Percentiles rank a stretch among this genome's conserved stretches.
These are phyloP conservation scores for Melitaea cinxia DNA, from an alignment of 1,140 invertebrate species.

Conservation along the genomic window DNA sequence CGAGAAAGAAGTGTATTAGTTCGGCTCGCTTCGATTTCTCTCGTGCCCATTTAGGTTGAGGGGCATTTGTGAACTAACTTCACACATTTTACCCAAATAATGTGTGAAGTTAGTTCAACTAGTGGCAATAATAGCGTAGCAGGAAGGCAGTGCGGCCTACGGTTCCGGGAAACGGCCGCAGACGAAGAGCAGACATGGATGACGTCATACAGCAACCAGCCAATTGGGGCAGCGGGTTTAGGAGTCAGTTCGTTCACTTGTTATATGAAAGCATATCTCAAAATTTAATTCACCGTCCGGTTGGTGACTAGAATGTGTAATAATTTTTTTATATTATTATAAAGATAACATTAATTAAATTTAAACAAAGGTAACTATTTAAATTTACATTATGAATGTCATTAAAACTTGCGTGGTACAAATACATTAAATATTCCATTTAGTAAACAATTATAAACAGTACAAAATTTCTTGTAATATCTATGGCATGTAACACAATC, in stretches of 20 bases:
- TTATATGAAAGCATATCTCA: slow-evolving; percentile 26
- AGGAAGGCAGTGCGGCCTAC: slow-evolving; percentile 65
- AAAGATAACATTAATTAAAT: no score
- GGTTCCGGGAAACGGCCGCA: slow-evolving; percentile 72
- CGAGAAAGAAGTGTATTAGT: slow-evolving; percentile 44
- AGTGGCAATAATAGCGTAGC: slow-evolving; percentile 58
- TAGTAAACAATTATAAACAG: neutral
- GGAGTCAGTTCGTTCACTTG: slow-evolving; percentile 53
- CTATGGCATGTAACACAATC: slow-evolving; percentile 39
- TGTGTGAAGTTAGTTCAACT: slow-evolving; percentile 47
- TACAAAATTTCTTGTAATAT: neutral
- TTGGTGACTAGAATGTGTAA: slow-evolving; percentile 12
- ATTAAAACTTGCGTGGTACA: neutral
- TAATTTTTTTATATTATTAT: no score
- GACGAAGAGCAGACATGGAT: slow-evolving; percentile 69
- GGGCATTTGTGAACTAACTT: no score
- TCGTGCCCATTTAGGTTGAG: slow-evolving; percentile 35
- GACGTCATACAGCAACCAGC: slow-evolving; percentile 68
- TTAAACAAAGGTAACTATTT: neutral
- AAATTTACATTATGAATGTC: neutral
- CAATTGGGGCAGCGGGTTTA: slow-evolving; percentile 66
- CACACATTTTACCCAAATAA: no score
- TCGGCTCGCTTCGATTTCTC: slow-evolving; percentile 41
- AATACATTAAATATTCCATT: neutral
- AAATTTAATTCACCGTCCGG: slow-evolving; percentile 28